Conservation (phyloP, 1,140 invertebrate genomes). For the Phymorhynchus buccinoides region DNA sequence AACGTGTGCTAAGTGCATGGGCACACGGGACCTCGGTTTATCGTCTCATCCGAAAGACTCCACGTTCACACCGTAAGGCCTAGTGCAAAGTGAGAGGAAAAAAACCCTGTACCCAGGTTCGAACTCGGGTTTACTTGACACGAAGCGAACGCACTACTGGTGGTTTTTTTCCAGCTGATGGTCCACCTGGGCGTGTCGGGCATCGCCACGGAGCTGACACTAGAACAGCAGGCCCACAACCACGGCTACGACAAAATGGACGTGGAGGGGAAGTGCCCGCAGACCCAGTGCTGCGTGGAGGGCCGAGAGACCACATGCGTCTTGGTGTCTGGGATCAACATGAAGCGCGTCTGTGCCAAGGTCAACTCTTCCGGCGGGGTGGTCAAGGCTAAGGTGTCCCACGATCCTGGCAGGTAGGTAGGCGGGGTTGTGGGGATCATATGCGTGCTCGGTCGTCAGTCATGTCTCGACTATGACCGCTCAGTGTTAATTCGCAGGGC, state of each 20-base stretch:
- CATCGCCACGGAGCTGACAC: slow-evolving; percentile 72
- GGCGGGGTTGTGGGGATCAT: too few species aligned
- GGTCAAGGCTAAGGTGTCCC: slow-evolving; percentile 71
- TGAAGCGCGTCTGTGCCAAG: slow-evolving; percentile 69
- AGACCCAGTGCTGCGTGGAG: slow-evolving; percentile 65
- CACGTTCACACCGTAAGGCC: too few species aligned
- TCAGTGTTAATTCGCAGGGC: too few species aligned
- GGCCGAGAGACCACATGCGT: slow-evolving; percentile 57
- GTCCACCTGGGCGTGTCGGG: slow-evolving; percentile 76
- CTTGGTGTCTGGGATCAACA: slow-evolving; percentile 70
- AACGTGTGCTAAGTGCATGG: too few species aligned
- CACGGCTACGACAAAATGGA: slow-evolving; percentile 72
- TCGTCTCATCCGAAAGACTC: too few species aligned
- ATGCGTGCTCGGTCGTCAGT: too few species aligned
- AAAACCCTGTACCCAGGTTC: too few species aligned
- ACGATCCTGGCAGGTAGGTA: slow-evolving; percentile 73
- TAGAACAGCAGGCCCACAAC: slow-evolving; percentile 75
- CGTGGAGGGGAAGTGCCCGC: slow-evolving; percentile 62
- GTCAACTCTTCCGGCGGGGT: slow-evolving; percentile 67
- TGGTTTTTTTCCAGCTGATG: slow-evolving; percentile 66
- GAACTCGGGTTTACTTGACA: too few species aligned
- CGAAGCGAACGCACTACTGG: too few species aligned
- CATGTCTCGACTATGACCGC: too few species aligned
- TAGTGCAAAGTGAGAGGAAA: too few species aligned
- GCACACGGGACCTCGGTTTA: too few species aligned